Percentiles rank a stretch among this genome's conserved stretches.
Evolutionary conservation across 2,113 vertebrate species (phyloP).

Genomic region (Stigmatopora argus): DNA sequence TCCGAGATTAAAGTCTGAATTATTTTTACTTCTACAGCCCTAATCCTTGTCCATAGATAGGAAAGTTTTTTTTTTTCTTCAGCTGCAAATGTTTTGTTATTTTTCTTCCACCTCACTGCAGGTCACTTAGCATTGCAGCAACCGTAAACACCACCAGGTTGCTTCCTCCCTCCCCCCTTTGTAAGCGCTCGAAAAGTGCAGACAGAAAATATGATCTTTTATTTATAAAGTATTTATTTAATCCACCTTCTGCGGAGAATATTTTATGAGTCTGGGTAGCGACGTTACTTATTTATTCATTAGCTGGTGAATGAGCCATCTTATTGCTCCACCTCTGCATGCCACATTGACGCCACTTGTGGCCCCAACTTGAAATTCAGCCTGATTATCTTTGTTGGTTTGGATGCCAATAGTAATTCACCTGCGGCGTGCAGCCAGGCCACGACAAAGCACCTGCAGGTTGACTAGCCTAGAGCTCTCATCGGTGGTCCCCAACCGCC

Average conservation of each 20-base stretch:
- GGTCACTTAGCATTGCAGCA: conserved; percentile 1
- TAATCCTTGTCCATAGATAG: too few species aligned
- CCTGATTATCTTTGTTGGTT: background rate
- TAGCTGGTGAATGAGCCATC: background rate
- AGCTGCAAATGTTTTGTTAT: background rate
- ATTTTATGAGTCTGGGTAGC: conserved; percentile 2
- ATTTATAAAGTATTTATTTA: conserved; percentile 4
- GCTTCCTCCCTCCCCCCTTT: background rate
- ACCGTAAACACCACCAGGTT: background rate
- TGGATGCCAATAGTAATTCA: background rate
- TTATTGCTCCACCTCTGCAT: conserved; percentile 2
- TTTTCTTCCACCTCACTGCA: background rate
- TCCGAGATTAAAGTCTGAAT: too few species aligned
- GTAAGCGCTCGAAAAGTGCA: background rate
- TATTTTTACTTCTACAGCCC: too few species aligned
- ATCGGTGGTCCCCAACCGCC: too few species aligned
- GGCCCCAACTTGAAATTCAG: background rate
- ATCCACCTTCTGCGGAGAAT: conserved; percentile 1
- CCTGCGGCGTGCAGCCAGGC: background rate
- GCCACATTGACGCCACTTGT: background rate
- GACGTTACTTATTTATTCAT: conserved; percentile 3
- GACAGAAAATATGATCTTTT: background rate
- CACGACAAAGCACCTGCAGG: background rate
- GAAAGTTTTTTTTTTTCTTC: background rate
- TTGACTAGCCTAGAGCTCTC: background rate